Conservation (phyloP, 2,797 vertebrate genomes). For the Takifugu rubripes region DNA sequence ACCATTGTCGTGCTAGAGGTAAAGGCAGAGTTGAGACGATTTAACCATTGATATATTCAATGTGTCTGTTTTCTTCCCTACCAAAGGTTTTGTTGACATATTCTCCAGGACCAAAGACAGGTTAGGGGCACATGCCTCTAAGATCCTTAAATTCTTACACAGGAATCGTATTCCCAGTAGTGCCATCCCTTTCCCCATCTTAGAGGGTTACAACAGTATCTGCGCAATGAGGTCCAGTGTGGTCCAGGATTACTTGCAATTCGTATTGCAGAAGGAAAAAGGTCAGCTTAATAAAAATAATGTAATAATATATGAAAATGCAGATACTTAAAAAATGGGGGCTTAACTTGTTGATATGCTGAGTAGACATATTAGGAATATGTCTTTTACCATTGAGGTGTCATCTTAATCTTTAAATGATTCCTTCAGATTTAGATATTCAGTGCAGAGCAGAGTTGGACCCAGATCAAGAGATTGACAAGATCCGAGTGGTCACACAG, state of each 20-base stretch:
- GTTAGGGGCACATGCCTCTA: slow-evolving; percentile 84
- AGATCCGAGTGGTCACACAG: slow-evolving; percentile 89
- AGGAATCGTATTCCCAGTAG: slow-evolving; percentile 90
- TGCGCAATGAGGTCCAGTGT: slow-evolving; percentile 92
- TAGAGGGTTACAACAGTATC: slow-evolving; percentile 95
- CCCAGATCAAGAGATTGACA: slow-evolving; percentile 85
- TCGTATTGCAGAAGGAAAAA: slow-evolving; percentile 90
- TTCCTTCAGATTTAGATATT: slow-evolving; percentile 75
- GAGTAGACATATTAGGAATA: neutral
- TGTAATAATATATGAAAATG: no score
- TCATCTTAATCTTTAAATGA: neutral
- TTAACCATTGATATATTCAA: no score
- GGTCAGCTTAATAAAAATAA: slow-evolving; percentile 65
- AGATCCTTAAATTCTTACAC: slow-evolving; percentile 92
- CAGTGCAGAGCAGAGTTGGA: slow-evolving; percentile 82
- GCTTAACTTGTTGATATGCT: neutral
- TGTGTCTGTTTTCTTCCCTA: neutral
- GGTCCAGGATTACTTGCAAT: slow-evolving; percentile 87
- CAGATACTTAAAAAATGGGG: neutral
- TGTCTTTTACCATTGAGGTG: neutral
- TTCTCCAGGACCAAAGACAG: slow-evolving; percentile 94
- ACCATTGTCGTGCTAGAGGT: neutral
- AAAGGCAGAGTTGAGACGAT: no score
- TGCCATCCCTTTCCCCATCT: slow-evolving; percentile 87
- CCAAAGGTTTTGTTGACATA: slow-evolving; percentile 92